A percentile compares a stretch with the other conserved stretches of the same genome.
Evolutionary conservation across 2,113 vertebrate species (phyloP).

Genomic region (Dasyurus viverrinus): DNA sequence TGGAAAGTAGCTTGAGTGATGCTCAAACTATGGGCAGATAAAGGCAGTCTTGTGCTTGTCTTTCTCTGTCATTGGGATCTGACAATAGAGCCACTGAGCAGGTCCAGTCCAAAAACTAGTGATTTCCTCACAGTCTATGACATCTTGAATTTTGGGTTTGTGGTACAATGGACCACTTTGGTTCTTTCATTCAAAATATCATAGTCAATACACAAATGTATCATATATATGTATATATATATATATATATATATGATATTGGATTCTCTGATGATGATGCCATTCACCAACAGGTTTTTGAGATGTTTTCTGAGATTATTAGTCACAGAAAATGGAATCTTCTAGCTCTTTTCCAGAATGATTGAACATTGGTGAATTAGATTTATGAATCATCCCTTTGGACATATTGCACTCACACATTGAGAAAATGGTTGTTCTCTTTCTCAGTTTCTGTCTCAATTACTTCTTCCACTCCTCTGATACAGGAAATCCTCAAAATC

Average conservation of each 20-base stretch:
- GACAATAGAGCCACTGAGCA: not conserved
- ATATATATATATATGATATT: not conserved
- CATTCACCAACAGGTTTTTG: not conserved
- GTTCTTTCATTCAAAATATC: not conserved
- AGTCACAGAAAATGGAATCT: not conserved
- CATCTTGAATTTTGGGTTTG: not conserved
- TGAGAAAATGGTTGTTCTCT: not conserved
- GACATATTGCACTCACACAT: not conserved
- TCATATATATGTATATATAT: not conserved
- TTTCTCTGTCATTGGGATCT: not conserved
- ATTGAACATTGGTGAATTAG: not conserved
- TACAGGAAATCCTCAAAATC: not conserved
- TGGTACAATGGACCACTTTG: not conserved
- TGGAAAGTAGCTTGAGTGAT: not conserved
- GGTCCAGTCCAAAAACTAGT: not conserved
- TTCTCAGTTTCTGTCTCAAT: not conserved
- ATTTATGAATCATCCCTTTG: not conserved
- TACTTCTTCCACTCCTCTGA: not conserved
- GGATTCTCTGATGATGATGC: not conserved
- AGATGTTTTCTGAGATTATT: not conserved
- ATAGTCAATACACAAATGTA: not conserved
- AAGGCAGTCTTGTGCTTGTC: not conserved
- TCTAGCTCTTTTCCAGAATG: not conserved
- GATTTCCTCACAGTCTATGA: too few relatives aligned
- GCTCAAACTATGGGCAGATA: not conserved